Evolutionary conservation across 2,888 invertebrate species (phyloP).

Genomic region (Caenorhabditis zanzibari): DNA sequence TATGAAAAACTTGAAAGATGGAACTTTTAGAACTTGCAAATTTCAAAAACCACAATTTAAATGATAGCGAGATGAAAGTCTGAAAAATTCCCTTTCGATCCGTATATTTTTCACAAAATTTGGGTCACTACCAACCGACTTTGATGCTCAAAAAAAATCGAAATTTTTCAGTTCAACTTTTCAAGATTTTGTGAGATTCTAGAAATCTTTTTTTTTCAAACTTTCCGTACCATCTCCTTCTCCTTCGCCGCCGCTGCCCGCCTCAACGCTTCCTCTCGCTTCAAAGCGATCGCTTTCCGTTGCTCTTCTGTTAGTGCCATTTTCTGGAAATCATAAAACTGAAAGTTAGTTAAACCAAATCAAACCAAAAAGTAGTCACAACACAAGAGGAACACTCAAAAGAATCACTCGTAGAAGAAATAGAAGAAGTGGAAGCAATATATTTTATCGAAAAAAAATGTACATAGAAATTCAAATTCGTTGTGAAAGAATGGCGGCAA

Average conservation of each 20-base stretch:
- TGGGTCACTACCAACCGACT: too few relatives aligned
- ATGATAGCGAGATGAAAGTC: too few relatives aligned
- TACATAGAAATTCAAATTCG: not conserved
- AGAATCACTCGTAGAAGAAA: constrained; percentile 9
- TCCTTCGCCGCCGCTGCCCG: constrained; percentile 57
- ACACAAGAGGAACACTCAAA: constrained; percentile 21
- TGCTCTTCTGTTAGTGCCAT: constrained; percentile 72
- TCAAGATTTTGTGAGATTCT: not conserved
- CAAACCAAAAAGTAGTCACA: constrained; percentile 5
- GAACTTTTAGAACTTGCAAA: too few relatives aligned
- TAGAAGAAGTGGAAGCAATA: not conserved
- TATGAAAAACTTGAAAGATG: too few relatives aligned
- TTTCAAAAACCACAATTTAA: too few relatives aligned
- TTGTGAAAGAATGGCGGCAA: not conserved
- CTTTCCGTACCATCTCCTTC: constrained; percentile 41
- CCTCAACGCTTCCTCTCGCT: constrained; percentile 71
- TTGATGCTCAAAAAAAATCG: not conserved
- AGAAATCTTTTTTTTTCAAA: not conserved
- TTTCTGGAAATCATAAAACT: not conserved
- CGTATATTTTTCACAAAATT: too few relatives aligned
- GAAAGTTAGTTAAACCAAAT: not conserved
- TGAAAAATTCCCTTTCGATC: too few relatives aligned
- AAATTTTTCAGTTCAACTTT: constrained; percentile 4
- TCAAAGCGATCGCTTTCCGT: constrained; percentile 66
- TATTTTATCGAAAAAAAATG: not conserved